phyloP scores from a whole-genome alignment of 2,797 vertebrate genomes.

The Erethizon dorsatum region DNA sequence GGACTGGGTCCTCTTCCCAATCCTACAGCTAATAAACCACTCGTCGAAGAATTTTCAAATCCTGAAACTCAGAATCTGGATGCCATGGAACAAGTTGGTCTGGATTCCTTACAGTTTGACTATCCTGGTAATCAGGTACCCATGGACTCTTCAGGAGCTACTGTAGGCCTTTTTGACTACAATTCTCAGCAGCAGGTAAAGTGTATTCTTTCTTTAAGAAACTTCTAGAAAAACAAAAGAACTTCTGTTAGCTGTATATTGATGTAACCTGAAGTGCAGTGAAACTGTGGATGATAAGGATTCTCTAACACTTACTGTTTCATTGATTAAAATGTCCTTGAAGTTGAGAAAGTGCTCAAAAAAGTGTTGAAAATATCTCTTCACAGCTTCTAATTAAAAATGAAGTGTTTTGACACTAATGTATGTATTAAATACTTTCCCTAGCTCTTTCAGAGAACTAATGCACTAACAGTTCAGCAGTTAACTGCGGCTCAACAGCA shows the following conservation, averaged over 20 bases:
- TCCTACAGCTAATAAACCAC: slow-evolving; percentile 93
- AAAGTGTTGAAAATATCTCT: slow-evolving; percentile 37
- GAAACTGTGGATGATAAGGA: background rate
- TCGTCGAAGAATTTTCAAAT: slow-evolving; percentile 96
- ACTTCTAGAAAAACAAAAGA: background rate
- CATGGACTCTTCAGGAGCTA: slow-evolving; percentile 97
- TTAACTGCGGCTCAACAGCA: slow-evolving; percentile 98
- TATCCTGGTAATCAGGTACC: slow-evolving; percentile 98
- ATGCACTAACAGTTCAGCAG: slow-evolving; percentile 96
- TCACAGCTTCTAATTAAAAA: slow-evolving; percentile 53
- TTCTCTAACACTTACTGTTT: background rate
- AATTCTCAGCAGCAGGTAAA: slow-evolving; percentile 96
- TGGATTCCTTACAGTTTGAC: slow-evolving; percentile 98
- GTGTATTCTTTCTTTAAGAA: background rate
- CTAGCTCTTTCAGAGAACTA: slow-evolving; percentile 98
- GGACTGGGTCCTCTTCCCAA: slow-evolving; percentile 96
- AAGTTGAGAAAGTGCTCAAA: slow-evolving; percentile 23
- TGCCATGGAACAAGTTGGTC: slow-evolving; percentile 97
- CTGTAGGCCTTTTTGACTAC: slow-evolving; percentile 98
- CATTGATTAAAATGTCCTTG: slow-evolving; percentile 44
- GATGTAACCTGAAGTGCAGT: background rate
- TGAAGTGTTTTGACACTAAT: slow-evolving; percentile 49
- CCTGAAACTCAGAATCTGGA: slow-evolving; percentile 97
- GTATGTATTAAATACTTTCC: slow-evolving; percentile 52
- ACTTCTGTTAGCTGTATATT: background rate